Base-by-base conservation (phyloP, 2,113 vertebrate species). In the Acrocephalus arundinaceus region DNA sequence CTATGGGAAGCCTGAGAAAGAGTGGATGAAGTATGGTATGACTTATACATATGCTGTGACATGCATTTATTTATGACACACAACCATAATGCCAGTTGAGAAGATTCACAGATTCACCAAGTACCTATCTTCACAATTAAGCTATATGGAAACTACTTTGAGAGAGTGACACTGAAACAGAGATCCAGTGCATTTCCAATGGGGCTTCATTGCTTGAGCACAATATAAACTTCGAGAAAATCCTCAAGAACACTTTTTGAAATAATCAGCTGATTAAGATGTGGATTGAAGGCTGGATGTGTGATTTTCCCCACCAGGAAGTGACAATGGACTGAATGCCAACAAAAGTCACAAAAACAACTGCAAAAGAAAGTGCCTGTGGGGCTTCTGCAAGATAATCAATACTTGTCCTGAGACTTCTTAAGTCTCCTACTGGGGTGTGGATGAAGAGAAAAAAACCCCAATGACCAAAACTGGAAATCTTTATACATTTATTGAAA, bases 371-470 rank as follows among this genome's bases (percentile, higher is more conserved):
- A 95, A 73, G 23, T 25, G 33, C 23, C 43, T 57, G 27, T 61
- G 30, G 14, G 27, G 54, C 70, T 41, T 70, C 43, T 66, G 28
- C 31, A 89, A 80, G 31, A 74, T 43, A 61, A 63, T 45, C 33
- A 65, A 18, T 76, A 58, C 4, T 33, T 59, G 30, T 37, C 59
- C 52, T 61, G 37, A 86, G 37, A 57, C 21, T 54, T 84, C 4
- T 62, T 19, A 65, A 51, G 20, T 77, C 22, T 70, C 46, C 55
- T 45, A 22, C 15, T 48, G 14, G 7, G 16, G 7, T 10, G 33
- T 5, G 6, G 4, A 39, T 3, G 3, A 10, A 58, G 6, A 25
- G 10, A 5, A 52, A 81, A 82, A 1, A 1, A 30, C 1, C 8
- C 7, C 39, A 66, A 4, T 39, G 5, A 54, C 14, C 22, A 55